Percentiles rank a stretch among this genome's conserved stretches.
Conservation (phyloP, 2,797 vertebrate species). For the Morelia viridis region DNA sequence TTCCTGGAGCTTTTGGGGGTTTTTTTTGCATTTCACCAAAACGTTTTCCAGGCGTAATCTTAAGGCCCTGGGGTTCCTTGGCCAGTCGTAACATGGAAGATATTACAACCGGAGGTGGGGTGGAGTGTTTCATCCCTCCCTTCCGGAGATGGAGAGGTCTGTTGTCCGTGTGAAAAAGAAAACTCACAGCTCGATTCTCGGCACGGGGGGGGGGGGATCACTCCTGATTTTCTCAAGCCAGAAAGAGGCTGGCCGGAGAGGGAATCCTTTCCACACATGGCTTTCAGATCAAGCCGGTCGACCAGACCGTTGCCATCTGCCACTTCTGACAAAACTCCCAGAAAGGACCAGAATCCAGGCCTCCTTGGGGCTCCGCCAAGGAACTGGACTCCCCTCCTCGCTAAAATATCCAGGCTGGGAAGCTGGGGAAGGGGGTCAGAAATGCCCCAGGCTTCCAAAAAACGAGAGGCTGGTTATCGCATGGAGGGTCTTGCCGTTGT, state of each 20-base stretch:
- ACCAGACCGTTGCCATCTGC: neutral
- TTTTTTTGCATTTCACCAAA: neutral
- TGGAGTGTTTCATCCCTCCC: neutral
- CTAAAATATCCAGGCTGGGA: neutral
- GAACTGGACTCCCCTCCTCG: neutral
- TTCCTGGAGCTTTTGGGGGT: neutral
- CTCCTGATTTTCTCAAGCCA: neutral
- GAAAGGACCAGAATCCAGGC: neutral
- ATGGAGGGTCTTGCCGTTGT: too few species aligned
- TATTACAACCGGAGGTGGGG: neutral
- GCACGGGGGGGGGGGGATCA: neutral
- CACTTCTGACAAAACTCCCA: neutral
- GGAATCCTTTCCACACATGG: neutral
- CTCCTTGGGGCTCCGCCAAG: neutral
- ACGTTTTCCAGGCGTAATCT: neutral
- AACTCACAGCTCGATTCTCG: neutral
- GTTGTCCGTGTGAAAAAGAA: neutral
- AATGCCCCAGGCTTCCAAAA: neutral
- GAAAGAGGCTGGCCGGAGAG: neutral
- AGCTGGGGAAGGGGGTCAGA: neutral
- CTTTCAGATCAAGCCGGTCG: neutral
- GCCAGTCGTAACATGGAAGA: neutral
- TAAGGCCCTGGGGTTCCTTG: neutral
- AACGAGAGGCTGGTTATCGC: neutral
- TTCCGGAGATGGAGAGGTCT: too few species aligned